Evolutionary conservation across 1,140 invertebrate genomes (phyloP).

Genomic region (Drosophila takahashii): DNA sequence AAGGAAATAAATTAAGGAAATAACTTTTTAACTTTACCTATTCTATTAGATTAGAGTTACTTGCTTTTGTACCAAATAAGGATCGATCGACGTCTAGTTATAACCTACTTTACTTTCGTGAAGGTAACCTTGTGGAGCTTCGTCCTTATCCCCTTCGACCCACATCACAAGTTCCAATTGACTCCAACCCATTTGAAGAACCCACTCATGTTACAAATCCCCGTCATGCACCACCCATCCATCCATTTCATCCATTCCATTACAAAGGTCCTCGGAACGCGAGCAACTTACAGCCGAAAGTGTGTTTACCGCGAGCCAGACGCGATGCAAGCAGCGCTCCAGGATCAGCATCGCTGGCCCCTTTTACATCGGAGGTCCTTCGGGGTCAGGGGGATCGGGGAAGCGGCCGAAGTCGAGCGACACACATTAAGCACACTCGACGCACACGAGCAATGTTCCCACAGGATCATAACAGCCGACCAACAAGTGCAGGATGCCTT

Average conservation of each 20-base stretch:
- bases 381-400: constrained; percentile 4
- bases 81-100: too few species aligned
- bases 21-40: too few species aligned
- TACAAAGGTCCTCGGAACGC: constrained; percentile 61
- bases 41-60: too few species aligned
- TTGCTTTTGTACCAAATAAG: too few species aligned
- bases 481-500: constrained; percentile 67
- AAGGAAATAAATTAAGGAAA: too few species aligned
- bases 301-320: constrained; percentile 72
- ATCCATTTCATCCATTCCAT: constrained; percentile 30
- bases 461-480: constrained; percentile 69
- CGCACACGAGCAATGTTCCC: constrained; percentile 77
- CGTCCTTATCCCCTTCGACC: too few species aligned
- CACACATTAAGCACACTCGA: constrained; percentile 76
- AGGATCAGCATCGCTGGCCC: constrained; percentile 52
- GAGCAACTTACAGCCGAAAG: constrained; percentile 69
- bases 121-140: neutral
- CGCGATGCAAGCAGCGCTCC: constrained; percentile 51
- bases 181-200: neutral
- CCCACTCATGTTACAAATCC: constrained; percentile 1
- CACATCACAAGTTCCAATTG: neutral
- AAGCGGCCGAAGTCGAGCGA: constrained; percentile 3
- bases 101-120: neutral
- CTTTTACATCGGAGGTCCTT: constrained; percentile 40
- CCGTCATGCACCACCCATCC: constrained; percentile 5